Evolutionary conservation across 2,113 vertebrate genomes (phyloP), one percentile per base, ranked within the genome.

Genomic region (Pedionomus torquatus): DNA sequence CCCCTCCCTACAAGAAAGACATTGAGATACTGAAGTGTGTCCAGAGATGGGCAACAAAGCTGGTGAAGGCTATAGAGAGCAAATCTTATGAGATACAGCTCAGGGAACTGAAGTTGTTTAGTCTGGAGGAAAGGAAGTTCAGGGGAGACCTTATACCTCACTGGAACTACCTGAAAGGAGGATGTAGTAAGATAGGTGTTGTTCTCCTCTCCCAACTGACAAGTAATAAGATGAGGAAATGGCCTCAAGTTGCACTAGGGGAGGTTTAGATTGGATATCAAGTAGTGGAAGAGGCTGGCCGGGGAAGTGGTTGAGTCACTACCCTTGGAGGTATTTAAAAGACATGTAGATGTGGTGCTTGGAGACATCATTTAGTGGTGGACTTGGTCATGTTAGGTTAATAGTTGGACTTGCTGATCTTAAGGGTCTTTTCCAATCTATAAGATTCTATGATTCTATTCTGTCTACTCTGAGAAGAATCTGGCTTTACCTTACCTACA

Each of bases 121-220:
- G 11, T 2, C 9, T 44, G 37, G 5, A 44, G 68, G 43, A 83
- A 30, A n/a, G 18, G 37, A 71, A 25, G 4, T 12, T 83, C 4
- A 71, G 8, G 13, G 17, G 35, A 83, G 9, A 49, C 17, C 11
- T 25, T 39, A 41, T 33, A 0, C 4, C 7, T 41, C 20, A 33
- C 46, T 63, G 8, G 44, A 39, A 13, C 20, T 33, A 11, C n/a
- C 26, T 46, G 28, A 65, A 65, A 85, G 15, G 35, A 49, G 11
- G n/a, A 5, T 43, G 16, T 10, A 43, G 41, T 0, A 0, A 58
- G 19, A 31, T 63, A 37, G 11, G 9, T 31, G 37, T 44, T 1
- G 1, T 13, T 20, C 16, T 46, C 8, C 35, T 46, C 10, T 63
- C 10, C 13, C 16, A 15, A 44, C 16, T 19, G 12, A 63, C 7